Conservation (phyloP, 2,113 vertebrate genomes). For the Bujurquina vittata region DNA sequence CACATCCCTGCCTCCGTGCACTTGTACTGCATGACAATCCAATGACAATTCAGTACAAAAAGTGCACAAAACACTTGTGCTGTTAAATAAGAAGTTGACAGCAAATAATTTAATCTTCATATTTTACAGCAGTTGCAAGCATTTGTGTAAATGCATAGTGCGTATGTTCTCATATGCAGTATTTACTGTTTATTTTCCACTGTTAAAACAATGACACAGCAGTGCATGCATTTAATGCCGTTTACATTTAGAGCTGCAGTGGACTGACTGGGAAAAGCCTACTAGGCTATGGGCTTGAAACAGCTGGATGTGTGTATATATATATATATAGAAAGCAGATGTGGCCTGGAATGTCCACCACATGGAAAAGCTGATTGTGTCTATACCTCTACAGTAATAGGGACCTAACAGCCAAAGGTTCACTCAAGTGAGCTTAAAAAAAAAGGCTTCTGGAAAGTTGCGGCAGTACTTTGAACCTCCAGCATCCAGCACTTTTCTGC, state of each 20-base stretch:
- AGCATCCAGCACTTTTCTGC: conserved; percentile 24
- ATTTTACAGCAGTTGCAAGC: not conserved
- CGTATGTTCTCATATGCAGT: not conserved
- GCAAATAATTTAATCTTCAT: not conserved
- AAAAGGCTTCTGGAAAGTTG: conserved; percentile 54
- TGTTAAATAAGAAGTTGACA: not conserved
- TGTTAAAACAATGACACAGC: not conserved
- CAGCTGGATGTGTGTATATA: conserved; percentile 62
- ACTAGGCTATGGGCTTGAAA: conserved; percentile 61
- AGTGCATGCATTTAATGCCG: conserved; percentile 19
- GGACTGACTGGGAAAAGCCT: conserved; percentile 46
- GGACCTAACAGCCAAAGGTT: conserved; percentile 64
- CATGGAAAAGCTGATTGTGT: conserved; percentile 76
- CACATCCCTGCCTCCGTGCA: not conserved
- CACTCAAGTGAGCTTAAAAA: conserved; percentile 39
- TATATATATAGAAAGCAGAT: conserved; percentile 74
- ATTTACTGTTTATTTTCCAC: conserved; percentile 1
- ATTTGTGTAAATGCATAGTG: too few species aligned
- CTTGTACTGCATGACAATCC: not conserved
- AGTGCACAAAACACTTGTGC: not conserved
- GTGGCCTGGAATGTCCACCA: conserved; percentile 72
- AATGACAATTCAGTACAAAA: not conserved
- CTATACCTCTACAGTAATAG: conserved; percentile 65
- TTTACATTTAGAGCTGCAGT: conserved; percentile 32
- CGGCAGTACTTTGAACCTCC: conserved; percentile 37